Conservation (phyloP, 1,140 invertebrate genomes). For the Diabrotica virgifera region DNA sequence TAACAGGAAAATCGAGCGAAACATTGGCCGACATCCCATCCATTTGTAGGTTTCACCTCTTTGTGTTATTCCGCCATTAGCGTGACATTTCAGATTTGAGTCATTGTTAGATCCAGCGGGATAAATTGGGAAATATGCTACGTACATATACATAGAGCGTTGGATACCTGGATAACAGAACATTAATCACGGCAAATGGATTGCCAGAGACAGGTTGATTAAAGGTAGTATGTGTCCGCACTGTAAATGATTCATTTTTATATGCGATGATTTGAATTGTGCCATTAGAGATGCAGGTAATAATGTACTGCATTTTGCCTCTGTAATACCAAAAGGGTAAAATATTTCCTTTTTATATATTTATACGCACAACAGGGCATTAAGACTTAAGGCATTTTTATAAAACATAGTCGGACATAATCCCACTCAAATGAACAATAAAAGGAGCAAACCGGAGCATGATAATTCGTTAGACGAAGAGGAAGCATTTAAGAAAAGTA, state of each 20-base stretch:
- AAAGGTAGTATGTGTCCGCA: slow-evolving; percentile 3
- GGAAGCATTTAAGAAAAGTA: no score
- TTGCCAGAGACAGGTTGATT: slow-evolving; percentile 9
- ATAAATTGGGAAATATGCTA: slow-evolving; percentile 12
- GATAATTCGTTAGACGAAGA: no score
- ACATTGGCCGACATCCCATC: background rate
- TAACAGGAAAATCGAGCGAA: no score
- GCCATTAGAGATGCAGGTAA: no score
- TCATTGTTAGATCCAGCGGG: slow-evolving; percentile 3
- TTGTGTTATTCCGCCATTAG: slow-evolving; percentile 3
- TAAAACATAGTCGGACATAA: no score
- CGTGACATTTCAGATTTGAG: slow-evolving; percentile 12
- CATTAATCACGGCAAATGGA: slow-evolving; percentile 14
- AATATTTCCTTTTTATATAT: no score
- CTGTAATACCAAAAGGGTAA: no score
- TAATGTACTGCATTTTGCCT: no score
- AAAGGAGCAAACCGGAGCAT: no score
- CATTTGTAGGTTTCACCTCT: background rate
- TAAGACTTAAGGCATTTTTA: no score
- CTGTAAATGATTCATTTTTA: slow-evolving; percentile 8
- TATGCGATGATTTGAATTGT: background rate
- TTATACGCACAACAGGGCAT: no score
- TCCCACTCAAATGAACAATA: no score
- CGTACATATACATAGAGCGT: background rate
- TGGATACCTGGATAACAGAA: background rate